Percentiles rank a stretch among this genome's conserved stretches.
Evolutionary conservation across 2,888 invertebrate species (phyloP).

Genomic region (Axea sp.): DNA sequence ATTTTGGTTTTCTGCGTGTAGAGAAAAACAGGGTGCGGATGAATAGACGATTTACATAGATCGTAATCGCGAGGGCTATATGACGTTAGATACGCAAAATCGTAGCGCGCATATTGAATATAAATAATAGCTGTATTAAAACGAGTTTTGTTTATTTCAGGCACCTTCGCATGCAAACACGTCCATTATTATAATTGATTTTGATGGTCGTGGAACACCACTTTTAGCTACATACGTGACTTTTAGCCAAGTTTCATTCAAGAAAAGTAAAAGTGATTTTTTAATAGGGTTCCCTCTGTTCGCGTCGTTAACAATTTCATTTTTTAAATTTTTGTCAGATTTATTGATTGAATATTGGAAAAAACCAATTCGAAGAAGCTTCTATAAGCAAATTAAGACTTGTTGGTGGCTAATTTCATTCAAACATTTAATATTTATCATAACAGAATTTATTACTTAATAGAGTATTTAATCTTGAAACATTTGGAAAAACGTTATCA

Average conservation of each 20-base stretch:
- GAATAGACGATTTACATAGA: slow-evolving; percentile 51
- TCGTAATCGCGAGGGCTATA: slow-evolving; percentile 24
- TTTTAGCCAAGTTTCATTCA: background rate
- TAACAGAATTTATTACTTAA: too few species aligned
- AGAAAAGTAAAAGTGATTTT: slow-evolving; percentile 31
- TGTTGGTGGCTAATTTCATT: too few species aligned
- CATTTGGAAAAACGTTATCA: too few species aligned
- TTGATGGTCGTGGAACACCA: slow-evolving; percentile 28
- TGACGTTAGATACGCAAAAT: slow-evolving; percentile 40
- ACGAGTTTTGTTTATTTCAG: slow-evolving; percentile 3
- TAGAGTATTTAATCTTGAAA: too few species aligned
- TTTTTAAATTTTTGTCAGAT: slow-evolving; percentile 3
- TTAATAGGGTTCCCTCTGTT: too few species aligned
- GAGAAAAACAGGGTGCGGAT: slow-evolving; percentile 10
- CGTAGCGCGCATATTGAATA: slow-evolving; percentile 42
- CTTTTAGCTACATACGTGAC: slow-evolving; percentile 28
- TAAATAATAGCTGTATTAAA: slow-evolving; percentile 35
- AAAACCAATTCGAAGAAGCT: too few species aligned
- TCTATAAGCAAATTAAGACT: too few species aligned
- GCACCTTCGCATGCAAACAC: slow-evolving; percentile 34
- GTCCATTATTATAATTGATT: slow-evolving; percentile 42
- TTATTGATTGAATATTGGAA: too few species aligned
- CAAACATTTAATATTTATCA: too few species aligned
- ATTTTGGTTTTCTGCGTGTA: slow-evolving; percentile 43
- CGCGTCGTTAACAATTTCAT: slow-evolving; percentile 11